These are phyloP conservation scores for Cardiocondyla obscurior DNA, from an alignment of 1,140 invertebrate genomes.

Conservation along the genomic window DNA sequence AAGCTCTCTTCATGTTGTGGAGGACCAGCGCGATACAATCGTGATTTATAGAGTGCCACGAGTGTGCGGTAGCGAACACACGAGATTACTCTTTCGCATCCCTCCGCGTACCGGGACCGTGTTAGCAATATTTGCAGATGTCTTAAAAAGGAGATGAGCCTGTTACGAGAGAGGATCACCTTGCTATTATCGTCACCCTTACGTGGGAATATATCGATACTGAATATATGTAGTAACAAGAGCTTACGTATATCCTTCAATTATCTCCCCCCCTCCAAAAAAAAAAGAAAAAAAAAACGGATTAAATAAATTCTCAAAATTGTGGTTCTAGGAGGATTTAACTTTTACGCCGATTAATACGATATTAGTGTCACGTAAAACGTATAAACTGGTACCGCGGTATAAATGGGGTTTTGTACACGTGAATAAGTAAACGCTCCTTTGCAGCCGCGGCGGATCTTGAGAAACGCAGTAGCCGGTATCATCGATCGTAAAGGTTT, in stretches of 20 bases:
- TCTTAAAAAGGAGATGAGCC: constrained; percentile 1
- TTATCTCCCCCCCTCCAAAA: too few relatives aligned
- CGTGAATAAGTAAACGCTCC: not conserved
- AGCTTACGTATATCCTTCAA: not conserved
- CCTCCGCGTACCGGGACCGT: not conserved
- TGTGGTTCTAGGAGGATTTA: too few relatives aligned
- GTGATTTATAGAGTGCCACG: constrained; percentile 58
- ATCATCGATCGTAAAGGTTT: constrained; percentile 61
- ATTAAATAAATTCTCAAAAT: too few relatives aligned
- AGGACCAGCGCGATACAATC: constrained; percentile 39
- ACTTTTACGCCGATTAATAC: not conserved
- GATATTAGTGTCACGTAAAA: not conserved
- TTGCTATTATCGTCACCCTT: not conserved
- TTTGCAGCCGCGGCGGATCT: not conserved
- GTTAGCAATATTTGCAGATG: not conserved
- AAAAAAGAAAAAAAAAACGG: too few relatives aligned
- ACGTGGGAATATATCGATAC: not conserved
- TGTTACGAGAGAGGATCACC: not conserved
- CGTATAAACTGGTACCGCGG: not conserved
- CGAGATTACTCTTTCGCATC: constrained; percentile 26
- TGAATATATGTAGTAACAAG: not conserved
- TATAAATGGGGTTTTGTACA: not conserved
- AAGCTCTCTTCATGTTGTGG: constrained; percentile 46
- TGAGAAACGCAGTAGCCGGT: constrained; percentile 13
- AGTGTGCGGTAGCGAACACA: not conserved